A percentile compares a stretch with the other conserved stretches of the same genome.
phyloP scores from a whole-genome alignment of 2,888 invertebrate genomes.

The Galerucella pusilla region DNA sequence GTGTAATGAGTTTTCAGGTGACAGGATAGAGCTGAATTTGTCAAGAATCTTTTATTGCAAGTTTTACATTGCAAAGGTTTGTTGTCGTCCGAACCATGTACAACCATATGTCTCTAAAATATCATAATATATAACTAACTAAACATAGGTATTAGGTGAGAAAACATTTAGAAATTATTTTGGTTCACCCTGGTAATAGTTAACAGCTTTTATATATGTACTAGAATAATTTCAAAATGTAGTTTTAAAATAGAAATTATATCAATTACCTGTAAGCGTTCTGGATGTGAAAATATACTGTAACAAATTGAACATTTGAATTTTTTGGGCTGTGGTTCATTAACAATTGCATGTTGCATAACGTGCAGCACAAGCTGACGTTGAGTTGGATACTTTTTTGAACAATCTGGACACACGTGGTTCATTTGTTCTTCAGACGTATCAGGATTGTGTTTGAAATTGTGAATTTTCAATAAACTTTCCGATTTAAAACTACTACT shows the following conservation, averaged over 20 bases:
- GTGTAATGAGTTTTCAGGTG: conserved; percentile 76
- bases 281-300: conserved; percentile 73
- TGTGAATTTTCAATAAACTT: conserved; percentile 57
- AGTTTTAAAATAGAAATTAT: background rate
- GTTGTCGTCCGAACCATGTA: conserved; percentile 75
- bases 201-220: no score
- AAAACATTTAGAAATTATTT: no score
- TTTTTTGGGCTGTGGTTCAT: conserved; percentile 51
- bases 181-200: no score
- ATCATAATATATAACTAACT: conserved; percentile 13
- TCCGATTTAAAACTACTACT: conserved; percentile 52
- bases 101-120: conserved; percentile 71
- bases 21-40: conserved; percentile 77
- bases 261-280: conserved; percentile 67
- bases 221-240: no score
- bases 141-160: no score
- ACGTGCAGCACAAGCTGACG: conserved; percentile 57
- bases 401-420: conserved; percentile 58
- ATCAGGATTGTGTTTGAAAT: conserved; percentile 55
- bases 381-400: conserved; percentile 56
- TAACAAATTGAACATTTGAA: conserved; percentile 75
- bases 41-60: conserved; percentile 76
- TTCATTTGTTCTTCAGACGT: conserved; percentile 53
- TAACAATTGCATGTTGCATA: conserved; percentile 50
- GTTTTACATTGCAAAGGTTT: conserved; percentile 76